Evolutionary conservation across 2,888 invertebrate genomes (phyloP).

Genomic region (Apamea monoglypha): DNA sequence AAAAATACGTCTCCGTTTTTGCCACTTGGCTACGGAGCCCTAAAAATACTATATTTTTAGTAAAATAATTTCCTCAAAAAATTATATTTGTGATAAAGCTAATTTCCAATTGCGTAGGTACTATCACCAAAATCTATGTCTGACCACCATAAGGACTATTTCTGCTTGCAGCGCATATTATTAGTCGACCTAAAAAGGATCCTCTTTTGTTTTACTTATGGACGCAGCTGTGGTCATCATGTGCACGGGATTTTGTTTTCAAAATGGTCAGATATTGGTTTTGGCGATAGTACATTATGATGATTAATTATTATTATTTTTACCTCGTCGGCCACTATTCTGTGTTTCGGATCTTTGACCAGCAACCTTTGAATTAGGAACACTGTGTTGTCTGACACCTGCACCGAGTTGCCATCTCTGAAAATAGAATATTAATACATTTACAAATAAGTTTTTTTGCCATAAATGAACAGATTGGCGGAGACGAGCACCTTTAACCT

Average conservation of each 20-base stretch:
- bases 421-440: slow-evolving; percentile 63
- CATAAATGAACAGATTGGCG: neutral
- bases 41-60: neutral
- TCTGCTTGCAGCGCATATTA: too few relatives aligned
- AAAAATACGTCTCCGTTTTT: neutral
- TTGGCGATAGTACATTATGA: too few relatives aligned
- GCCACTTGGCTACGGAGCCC: neutral
- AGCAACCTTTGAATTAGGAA: slow-evolving; percentile 92
- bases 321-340: slow-evolving; percentile 92
- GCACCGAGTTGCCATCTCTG: slow-evolving; percentile 88
- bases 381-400: slow-evolving; percentile 92
- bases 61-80: neutral
- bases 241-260: too few relatives aligned
- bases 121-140: too few relatives aligned
- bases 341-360: slow-evolving; percentile 92
- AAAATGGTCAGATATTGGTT: too few relatives aligned
- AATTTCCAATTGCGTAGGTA: neutral
- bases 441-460: neutral
- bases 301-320: slow-evolving; percentile 31
- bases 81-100: neutral
- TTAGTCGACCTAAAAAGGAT: too few relatives aligned
- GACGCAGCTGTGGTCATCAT: too few relatives aligned
- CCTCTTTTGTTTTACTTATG: too few relatives aligned
- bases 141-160: too few relatives aligned
- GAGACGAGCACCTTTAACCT: too few relatives aligned